Percentiles rank a stretch among this genome's conserved stretches.
phyloP scores from a whole-genome alignment of 1,140 invertebrate genomes.

The Melipona quadrifasciata region DNA sequence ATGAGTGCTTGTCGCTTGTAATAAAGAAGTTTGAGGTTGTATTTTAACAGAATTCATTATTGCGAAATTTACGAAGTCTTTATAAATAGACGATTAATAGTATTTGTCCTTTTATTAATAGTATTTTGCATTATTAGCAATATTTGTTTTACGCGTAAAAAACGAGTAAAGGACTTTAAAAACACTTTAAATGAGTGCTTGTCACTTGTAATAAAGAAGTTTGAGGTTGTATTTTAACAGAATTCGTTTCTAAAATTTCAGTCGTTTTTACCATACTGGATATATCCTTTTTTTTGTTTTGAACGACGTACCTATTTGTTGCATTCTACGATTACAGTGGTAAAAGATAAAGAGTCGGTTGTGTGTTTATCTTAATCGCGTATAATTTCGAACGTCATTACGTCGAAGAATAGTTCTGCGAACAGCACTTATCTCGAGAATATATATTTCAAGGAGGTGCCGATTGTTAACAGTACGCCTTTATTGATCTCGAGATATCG shows the following conservation, averaged over 20 bases:
- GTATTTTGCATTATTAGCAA: too few species aligned
- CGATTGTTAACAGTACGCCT: constrained; percentile 3
- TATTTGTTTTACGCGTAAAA: constrained; percentile 2
- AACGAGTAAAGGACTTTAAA: not conserved
- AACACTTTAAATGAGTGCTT: not conserved
- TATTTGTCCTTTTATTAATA: not conserved
- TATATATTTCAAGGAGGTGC: not conserved
- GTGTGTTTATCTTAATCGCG: not conserved
- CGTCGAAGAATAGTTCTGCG: not conserved
- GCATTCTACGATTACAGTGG: not conserved
- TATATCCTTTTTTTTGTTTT: not conserved
- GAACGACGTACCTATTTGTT: not conserved
- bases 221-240: not conserved
- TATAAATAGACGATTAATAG: constrained; percentile 3
- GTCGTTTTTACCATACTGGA: too few species aligned
- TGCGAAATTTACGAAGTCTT: constrained; percentile 27
- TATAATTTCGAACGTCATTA: not conserved
- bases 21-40: not conserved
- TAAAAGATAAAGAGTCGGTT: not conserved
- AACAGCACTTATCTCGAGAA: constrained; percentile 13
- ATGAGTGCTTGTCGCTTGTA: not conserved
- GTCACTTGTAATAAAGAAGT: not conserved
- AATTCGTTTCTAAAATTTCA: not conserved
- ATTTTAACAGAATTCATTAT: not conserved
- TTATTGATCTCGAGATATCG: constrained; percentile 7